phyloP scores from a whole-genome alignment of 2,888 invertebrate species.

The Cosmia trapezina region DNA sequence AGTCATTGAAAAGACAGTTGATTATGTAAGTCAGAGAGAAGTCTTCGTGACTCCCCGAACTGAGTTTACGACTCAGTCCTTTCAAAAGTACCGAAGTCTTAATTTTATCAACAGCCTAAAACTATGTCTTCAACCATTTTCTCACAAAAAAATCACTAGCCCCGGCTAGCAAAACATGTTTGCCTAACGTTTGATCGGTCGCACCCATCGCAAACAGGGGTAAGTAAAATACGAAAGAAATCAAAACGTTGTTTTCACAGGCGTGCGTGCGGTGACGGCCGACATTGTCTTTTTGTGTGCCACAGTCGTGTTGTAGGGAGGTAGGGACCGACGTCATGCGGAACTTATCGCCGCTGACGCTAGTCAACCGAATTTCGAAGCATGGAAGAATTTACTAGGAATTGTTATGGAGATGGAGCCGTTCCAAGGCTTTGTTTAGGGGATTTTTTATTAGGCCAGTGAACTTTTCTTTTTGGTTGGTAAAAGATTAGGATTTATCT shows the following conservation, averaged over 20 bases:
- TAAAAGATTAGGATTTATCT: not conserved
- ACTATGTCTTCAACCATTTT: not conserved
- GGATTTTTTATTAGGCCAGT: not conserved
- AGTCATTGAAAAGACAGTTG: not conserved
- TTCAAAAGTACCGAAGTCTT: not conserved
- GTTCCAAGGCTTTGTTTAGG: constrained; percentile 28
- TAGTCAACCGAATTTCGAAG: constrained; percentile 54
- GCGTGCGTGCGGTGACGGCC: constrained; percentile 67
- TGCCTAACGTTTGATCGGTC: constrained; percentile 76
- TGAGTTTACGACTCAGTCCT: not conserved
- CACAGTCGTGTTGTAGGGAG: constrained; percentile 40
- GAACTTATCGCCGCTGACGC: constrained; percentile 62
- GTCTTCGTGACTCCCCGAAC: not conserved
- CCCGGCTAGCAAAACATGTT: constrained; percentile 65
- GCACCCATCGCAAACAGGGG: constrained; percentile 81
- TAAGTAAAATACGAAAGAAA: constrained; percentile 72
- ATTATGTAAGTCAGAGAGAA: not conserved
- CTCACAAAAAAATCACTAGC: constrained; percentile 21
- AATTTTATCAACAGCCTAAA: not conserved
- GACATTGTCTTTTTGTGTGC: constrained; percentile 65
- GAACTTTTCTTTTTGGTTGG: not conserved
- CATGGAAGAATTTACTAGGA: constrained; percentile 38
- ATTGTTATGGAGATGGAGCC: constrained; percentile 22
- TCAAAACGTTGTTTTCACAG: constrained; percentile 71
- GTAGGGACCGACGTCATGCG: constrained; percentile 59